A percentile compares a stretch with the other conserved stretches of the same genome.
Conservation (phyloP, 2,888 invertebrate species). For the Fragum whitleyi region DNA sequence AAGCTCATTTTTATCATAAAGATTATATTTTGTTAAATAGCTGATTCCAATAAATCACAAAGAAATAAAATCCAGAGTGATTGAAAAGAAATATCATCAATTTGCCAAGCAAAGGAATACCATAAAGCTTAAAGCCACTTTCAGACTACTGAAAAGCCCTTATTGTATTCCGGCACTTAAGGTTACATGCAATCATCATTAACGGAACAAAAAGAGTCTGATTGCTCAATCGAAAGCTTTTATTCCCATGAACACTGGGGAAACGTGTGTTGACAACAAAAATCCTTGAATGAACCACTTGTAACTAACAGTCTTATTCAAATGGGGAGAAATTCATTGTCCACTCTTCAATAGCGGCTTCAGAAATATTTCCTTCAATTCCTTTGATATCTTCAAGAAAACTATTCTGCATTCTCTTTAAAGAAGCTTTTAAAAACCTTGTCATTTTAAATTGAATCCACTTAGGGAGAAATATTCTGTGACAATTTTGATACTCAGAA, state of each 20-base stretch:
- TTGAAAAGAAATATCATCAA: no score
- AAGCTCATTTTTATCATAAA: no score
- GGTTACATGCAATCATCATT: conserved; percentile 17
- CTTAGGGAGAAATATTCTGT: no score
- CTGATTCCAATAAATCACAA: no score
- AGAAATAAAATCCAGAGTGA: no score
- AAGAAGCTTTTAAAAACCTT: no score
- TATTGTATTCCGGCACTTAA: conserved; percentile 1
- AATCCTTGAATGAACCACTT: conserved; percentile 11
- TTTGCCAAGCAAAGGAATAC: no score
- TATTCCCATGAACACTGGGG: not conserved
- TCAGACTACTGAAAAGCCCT: not conserved
- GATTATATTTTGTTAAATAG: no score
- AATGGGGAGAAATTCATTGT: not conserved
- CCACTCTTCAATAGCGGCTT: not conserved
- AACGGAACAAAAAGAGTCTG: conserved; percentile 21
- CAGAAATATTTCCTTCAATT: not conserved
- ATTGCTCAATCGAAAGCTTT: conserved; percentile 8
- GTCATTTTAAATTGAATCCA: no score
- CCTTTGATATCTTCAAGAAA: not conserved
- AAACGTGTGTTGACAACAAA: conserved; percentile 13
- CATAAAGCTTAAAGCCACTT: no score
- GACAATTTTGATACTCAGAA: no score
- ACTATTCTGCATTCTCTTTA: no score
- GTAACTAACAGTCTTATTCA: conserved; percentile 9